Evolutionary conservation across 2,888 invertebrate species (phyloP), one percentile per base, ranked within the genome.

Genomic region (Cephus runcator): DNA sequence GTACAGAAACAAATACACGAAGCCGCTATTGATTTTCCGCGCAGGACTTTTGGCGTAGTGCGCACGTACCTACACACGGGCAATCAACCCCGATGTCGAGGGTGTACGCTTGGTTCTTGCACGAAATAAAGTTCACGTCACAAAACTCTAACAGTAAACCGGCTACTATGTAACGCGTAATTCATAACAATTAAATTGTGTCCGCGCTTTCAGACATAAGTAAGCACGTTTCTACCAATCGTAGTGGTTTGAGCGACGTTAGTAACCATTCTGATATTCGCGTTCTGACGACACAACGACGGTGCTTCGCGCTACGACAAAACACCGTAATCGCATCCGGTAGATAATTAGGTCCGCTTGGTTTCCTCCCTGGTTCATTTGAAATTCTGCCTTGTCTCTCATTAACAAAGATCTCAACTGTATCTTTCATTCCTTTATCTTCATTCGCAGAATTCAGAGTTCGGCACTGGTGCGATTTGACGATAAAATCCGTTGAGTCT

Each of bases 1-100:
- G 2, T 75, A 75, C 31, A 80, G 76, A 69, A 73, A 33, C 35
- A 3, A 12, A 73, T 15, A 75, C 31, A 31, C 33, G 40, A 40
- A 75, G 31, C 73, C 79, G 84, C 85, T 90, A 90, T 90, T 90
- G 90, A 90, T 90, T 90, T 90, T 90, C 85, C 85, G 77, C 9
- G 23, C 82, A 79, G 80, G 79, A 84, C 83, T 84, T 85, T 86
- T 83, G 84, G 84, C 84, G 85, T 87, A 86, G 86, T 88, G 89
- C 88, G 88, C 89, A 87, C 89, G 84, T 87, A 85, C 83, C 81
- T 78, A 81, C 85, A 79, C 79, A 81, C 82, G 80, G 81, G 79
- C 79, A 81, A 82, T 83, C 81, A 79, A 77, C 81, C 80, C 79
- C 76, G 35, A 35, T 77, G 73, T 73, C 75, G 30, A 69, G 75